A percentile compares a stretch with the other conserved stretches of the same genome.
Conservation (phyloP, 2,888 invertebrate genomes). For the Tinea pellionella region DNA sequence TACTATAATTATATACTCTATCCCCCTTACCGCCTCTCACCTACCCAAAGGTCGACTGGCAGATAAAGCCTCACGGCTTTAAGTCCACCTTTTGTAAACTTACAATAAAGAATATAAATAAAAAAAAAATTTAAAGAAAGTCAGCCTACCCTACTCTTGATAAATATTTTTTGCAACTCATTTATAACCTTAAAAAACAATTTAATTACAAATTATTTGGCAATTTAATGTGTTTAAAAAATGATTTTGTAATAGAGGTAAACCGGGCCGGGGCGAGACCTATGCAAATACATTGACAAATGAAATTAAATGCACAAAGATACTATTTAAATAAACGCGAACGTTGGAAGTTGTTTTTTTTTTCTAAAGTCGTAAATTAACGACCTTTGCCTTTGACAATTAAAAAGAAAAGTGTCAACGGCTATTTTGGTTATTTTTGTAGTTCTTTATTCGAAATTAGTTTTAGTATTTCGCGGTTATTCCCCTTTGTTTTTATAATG, state of each 20-base stretch:
- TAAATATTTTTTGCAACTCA: too few species aligned
- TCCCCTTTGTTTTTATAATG: too few species aligned
- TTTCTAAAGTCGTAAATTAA: not conserved
- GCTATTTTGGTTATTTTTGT: not conserved
- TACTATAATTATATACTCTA: too few species aligned
- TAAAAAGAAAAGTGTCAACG: not conserved
- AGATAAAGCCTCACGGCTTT: too few species aligned
- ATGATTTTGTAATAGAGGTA: not conserved
- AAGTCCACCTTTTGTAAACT: too few species aligned
- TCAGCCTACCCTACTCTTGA: too few species aligned
- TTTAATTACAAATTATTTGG: not conserved
- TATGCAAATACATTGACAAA: slow-evolving; percentile 27
- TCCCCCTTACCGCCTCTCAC: too few species aligned
- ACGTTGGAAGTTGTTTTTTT: not conserved
- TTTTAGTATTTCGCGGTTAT: too few species aligned
- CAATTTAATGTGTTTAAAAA: not conserved
- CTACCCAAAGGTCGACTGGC: too few species aligned
- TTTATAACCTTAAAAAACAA: not conserved
- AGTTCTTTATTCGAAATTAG: too few species aligned
- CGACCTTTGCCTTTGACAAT: not conserved
- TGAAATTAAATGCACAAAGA: slow-evolving; percentile 12
- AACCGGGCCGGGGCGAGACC: slow-evolving; percentile 23
- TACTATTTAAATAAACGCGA: not conserved
- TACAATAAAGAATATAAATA: too few species aligned
- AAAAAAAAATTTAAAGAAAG: too few species aligned